A percentile compares a stretch with the other conserved stretches of the same genome.
These are phyloP conservation scores for Etheostoma nigrum DNA, from an alignment of 2,797 vertebrate species.

Conservation along the genomic window DNA sequence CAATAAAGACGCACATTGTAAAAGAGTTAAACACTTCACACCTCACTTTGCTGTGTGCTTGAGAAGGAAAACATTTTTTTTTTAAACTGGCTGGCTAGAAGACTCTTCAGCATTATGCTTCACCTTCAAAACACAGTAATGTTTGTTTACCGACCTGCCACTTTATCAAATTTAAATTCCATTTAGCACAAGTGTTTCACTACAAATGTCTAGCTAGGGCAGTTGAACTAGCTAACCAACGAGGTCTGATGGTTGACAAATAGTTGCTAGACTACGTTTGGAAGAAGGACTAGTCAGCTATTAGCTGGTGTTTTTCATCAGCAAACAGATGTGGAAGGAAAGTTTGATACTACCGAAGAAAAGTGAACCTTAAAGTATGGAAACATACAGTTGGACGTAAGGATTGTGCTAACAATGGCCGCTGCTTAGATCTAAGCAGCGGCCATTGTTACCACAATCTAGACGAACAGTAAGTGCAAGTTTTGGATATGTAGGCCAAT, in stretches of 20 bases:
- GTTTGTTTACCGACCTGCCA: neutral
- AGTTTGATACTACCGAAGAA: neutral
- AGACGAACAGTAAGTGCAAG: neutral
- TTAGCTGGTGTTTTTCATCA: neutral
- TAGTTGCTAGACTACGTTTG: neutral
- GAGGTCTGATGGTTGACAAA: no score
- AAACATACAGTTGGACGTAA: neutral
- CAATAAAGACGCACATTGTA: neutral
- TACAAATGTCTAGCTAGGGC: no score
- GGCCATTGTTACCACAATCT: neutral
- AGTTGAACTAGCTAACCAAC: neutral
- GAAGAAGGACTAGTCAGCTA: no score
- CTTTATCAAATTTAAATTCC: neutral
- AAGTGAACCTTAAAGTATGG: neutral
- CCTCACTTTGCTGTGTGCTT: no score
- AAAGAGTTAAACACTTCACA: no score
- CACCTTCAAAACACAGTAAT: accelerated
- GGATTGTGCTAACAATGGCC: no score
- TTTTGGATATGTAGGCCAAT: neutral
- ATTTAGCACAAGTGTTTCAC: neutral
- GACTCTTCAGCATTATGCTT: neutral
- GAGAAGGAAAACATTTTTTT: neutral
- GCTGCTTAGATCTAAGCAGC: neutral
- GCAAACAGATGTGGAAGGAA: neutral
- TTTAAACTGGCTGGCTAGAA: neutral